Evolutionary conservation across 2,888 invertebrate genomes (phyloP), one percentile per base, ranked within the genome.

Genomic region (Ormyrus pomaceus): DNA sequence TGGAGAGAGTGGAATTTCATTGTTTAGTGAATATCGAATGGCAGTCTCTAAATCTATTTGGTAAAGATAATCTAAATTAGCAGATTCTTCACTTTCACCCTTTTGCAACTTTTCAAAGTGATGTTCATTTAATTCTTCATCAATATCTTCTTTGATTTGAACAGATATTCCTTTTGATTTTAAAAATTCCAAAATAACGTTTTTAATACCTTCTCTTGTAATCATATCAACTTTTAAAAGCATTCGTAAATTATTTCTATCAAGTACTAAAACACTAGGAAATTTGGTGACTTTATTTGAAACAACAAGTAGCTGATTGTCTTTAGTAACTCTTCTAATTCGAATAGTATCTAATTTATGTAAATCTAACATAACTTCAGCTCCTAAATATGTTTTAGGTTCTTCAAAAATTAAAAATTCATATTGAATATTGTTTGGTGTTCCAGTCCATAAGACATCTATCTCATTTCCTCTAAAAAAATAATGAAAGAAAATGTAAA

Each of bases 41-140:
- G 97, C 95, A 86, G 95, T 96, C 91, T 98, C 97, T 79, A 99
- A 91, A 91, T 99, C 99, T 83, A 94, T 94, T 91, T 96, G 96
- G 89, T 96, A 97, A 0, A 98, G 93, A 6, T 93, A 89, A 88
- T 88, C 83, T 84, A 83, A 48, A 69, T 68, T 62, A 62, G 68
- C 34, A 58, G 50, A 13, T 61, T 53, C 65, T 82, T 50, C 2
- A 84, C 84, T 13, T 83, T 82, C 79, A 86, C 85, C 70, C 89
- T 34, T 87, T 9, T 87, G 86, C 13, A 34, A 34, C 34, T 86
- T 84, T 77, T 87, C 34, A n/a, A 45, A 45, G 50, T 64, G 13
- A 50, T 48, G 51, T 11, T 64, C 66, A 53, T 80, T 64, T 46
- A 53, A 13, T n/a, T 45, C 13, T 74, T 74, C 19, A 5, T 58